phyloP scores from a whole-genome alignment of 2,888 invertebrate genomes.

The Hypsopygia costalis region DNA sequence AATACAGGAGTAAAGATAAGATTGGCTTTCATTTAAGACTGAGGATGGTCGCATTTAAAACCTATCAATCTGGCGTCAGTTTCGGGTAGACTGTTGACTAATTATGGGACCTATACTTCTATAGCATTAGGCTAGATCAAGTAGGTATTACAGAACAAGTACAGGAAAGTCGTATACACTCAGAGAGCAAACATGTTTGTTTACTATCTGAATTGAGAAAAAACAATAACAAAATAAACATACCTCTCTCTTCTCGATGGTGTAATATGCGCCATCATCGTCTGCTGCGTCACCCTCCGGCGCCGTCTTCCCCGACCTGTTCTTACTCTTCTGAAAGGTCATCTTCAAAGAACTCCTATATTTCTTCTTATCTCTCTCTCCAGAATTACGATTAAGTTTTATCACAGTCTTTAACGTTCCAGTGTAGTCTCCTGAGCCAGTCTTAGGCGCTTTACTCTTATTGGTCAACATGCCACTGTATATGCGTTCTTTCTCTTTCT shows the following conservation, averaged over 20 bases:
- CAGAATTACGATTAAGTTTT: constrained; percentile 82
- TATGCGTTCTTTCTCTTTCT: constrained; percentile 71
- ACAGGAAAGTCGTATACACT: no score
- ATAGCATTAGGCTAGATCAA: no score
- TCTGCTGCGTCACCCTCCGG: constrained; percentile 51
- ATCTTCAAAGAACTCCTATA: constrained; percentile 87
- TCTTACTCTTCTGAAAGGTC: constrained; percentile 87
- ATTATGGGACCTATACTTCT: no score
- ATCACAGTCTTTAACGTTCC: constrained; percentile 93
- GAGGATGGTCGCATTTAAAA: no score
- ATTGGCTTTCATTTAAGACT: no score
- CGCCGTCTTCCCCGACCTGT: constrained; percentile 78
- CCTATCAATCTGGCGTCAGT: no score
- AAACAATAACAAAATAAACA: constrained; percentile 20
- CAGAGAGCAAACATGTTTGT: no score
- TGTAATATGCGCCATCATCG: constrained; percentile 81
- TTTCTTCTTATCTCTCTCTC: constrained; percentile 80
- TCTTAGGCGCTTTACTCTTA: constrained; percentile 46
- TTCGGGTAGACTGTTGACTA: no score
- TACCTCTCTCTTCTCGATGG: constrained; percentile 83
- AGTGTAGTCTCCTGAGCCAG: constrained; percentile 81
- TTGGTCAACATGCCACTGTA: constrained; percentile 44
- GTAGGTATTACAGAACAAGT: no score
- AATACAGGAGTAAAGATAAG: no score
- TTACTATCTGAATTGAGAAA: no score